phyloP scores from a whole-genome alignment of 2,113 vertebrate species.

The Rattus norvegicus region GRCr8 NC_086026.1:101270001-101270500 shows the following conservation, averaged over 20 bases:
- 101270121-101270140: not conserved
- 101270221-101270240: not conserved
- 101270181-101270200: not conserved
- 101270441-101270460: not conserved
- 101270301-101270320: not conserved
- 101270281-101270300: not conserved
- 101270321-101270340: no score
- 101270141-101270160: not conserved
- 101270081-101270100: not conserved
- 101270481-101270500: not conserved
- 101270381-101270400: not conserved
- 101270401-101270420: conserved; percentile 20
- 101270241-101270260: not conserved
- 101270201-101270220: not conserved
- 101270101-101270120: not conserved
- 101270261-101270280: not conserved
- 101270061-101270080: no score
- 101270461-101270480: not conserved
- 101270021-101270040: not conserved
- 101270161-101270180: not conserved
- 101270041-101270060: no score
- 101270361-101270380: not conserved
- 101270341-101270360: no score
- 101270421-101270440: not conserved
- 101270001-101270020: not conserved